phyloP scores from a whole-genome alignment of 1,140 invertebrate species.

The Neotoxoptera formosana region DNA sequence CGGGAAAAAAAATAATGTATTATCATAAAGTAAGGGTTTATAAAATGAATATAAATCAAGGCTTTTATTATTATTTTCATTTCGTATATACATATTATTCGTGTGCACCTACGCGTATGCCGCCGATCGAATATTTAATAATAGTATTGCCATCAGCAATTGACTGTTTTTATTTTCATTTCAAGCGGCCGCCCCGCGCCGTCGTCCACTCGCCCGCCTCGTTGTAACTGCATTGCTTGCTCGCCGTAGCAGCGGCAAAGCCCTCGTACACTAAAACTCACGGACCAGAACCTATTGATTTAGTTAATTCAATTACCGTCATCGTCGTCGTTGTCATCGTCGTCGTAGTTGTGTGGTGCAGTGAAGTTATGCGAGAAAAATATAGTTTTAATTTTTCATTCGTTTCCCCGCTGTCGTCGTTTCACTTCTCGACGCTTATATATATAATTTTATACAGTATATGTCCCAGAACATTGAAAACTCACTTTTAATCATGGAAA shows the following conservation, averaged over 20 bases:
- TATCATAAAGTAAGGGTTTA: neutral
- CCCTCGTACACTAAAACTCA: neutral
- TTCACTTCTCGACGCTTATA: neutral
- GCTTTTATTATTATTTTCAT: conserved; percentile 16
- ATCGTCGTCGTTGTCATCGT: neutral
- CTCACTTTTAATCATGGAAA: neutral
- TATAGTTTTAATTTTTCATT: neutral
- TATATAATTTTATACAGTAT: neutral
- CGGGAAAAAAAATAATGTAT: conserved; percentile 2
- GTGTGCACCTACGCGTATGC: neutral
- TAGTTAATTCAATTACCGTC: conserved; percentile 19
- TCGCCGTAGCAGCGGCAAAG: neutral
- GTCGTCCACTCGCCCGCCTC: neutral
- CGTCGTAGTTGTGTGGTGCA: neutral
- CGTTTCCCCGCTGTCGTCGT: neutral
- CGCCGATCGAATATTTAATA: neutral
- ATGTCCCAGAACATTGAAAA: neutral
- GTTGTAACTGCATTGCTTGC: neutral
- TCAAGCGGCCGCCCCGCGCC: neutral
- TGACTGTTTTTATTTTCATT: conserved; percentile 1
- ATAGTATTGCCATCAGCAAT: neutral
- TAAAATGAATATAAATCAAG: conserved; percentile 22
- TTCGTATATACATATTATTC: neutral
- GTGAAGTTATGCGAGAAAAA: neutral
- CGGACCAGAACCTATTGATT: conserved; percentile 17